Evolutionary conservation across 2,113 vertebrate genomes (phyloP).

Genomic region (Steatornis caripensis): DNA sequence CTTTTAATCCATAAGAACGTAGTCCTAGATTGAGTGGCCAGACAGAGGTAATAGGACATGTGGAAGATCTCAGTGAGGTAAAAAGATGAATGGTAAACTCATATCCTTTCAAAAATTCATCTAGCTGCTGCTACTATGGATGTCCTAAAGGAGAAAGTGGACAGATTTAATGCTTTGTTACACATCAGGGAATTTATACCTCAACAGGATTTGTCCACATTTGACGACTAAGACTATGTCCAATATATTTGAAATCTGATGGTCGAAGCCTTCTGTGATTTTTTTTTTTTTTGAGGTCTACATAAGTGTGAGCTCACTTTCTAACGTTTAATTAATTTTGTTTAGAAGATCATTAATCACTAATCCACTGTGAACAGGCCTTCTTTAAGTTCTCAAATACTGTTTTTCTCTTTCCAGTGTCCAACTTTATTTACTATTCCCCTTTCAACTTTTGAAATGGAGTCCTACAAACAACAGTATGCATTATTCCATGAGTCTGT

Average conservation of each 20-base stretch:
- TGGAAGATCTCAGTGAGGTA: background rate
- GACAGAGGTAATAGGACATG: background rate
- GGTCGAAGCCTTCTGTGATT: background rate
- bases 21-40: background rate
- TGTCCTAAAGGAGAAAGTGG: background rate
- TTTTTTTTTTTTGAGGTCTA: background rate
- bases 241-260: background rate
- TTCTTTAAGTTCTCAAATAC: background rate
- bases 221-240: background rate
- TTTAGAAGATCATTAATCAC: background rate
- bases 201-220: background rate
- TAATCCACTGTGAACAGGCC: background rate
- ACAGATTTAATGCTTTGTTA: background rate
- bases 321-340: background rate
- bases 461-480: background rate
- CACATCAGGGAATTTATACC: background rate
- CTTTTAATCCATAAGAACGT: background rate
- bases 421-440: background rate
- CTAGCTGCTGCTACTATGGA: background rate
- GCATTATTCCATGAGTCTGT: background rate
- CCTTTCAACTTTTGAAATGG: background rate
- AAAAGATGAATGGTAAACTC: background rate
- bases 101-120: background rate
- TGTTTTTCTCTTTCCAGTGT: background rate
- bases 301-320: background rate